A percentile compares a stretch with the other conserved stretches of the same genome.
These are phyloP conservation scores for Ataeniobius toweri DNA, from an alignment of 2,797 vertebrate genomes.

Conservation along the genomic window DNA sequence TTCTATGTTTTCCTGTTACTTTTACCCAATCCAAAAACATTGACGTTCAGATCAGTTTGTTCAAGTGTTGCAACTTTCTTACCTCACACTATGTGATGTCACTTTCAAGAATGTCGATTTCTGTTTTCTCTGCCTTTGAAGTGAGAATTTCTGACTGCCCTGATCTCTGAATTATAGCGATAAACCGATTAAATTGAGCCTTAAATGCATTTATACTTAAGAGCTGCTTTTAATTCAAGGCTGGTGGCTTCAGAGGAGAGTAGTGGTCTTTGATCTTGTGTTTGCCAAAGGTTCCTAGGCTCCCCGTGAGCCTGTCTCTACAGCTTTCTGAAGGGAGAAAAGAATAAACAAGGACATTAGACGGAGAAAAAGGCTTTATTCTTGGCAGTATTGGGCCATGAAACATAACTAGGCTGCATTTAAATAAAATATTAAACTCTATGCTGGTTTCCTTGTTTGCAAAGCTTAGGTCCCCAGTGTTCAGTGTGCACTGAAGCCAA, in stretches of 20 bases:
- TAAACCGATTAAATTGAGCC: slow-evolving; percentile 71
- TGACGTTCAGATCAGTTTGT: not conserved
- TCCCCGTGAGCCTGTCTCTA: slow-evolving; percentile 23
- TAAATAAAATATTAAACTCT: slow-evolving; percentile 44
- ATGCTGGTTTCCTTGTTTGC: slow-evolving; percentile 26
- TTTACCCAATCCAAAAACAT: slow-evolving; percentile 13
- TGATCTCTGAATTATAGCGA: slow-evolving; percentile 64
- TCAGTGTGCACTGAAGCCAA: slow-evolving; percentile 27
- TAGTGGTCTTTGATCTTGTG: slow-evolving; percentile 68
- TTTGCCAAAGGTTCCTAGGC: slow-evolving; percentile 64
- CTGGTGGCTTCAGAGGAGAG: slow-evolving; percentile 53
- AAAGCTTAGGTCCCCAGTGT: slow-evolving; percentile 20
- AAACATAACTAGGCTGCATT: slow-evolving; percentile 36
- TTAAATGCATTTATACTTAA: slow-evolving; percentile 68
- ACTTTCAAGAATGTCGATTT: slow-evolving; percentile 42
- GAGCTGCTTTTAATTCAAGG: slow-evolving; percentile 61
- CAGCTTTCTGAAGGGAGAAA: slow-evolving; percentile 43
- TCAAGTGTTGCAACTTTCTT: not conserved
- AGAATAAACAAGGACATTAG: slow-evolving; percentile 36
- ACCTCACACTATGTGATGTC: slow-evolving; percentile 11
- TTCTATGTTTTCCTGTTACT: slow-evolving; percentile 16
- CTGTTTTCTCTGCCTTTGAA: slow-evolving; percentile 66
- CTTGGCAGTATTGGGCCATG: slow-evolving; percentile 21
- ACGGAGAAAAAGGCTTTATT: slow-evolving; percentile 44
- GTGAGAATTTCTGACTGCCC: slow-evolving; percentile 57